phyloP scores from a whole-genome alignment of 2,113 vertebrate species.

The Puma concolor region DNA sequence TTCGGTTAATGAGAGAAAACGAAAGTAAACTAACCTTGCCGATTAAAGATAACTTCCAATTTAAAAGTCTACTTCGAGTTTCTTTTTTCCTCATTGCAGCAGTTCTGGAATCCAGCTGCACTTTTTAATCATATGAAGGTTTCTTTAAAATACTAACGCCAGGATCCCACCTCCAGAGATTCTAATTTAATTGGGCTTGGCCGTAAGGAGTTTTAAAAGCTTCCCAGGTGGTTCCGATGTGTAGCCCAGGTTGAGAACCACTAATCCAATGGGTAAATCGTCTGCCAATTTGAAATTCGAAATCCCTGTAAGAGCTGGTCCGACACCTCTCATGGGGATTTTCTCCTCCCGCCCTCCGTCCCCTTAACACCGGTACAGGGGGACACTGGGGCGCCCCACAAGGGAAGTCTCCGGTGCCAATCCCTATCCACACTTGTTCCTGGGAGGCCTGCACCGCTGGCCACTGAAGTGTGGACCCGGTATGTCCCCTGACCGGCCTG shows the following conservation, averaged over 20 bases:
- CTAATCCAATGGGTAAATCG: background rate
- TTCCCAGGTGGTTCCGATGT: background rate
- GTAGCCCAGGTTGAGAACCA: background rate
- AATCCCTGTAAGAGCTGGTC: background rate
- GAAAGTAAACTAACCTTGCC: background rate
- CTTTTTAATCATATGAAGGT: constrained; percentile 5
- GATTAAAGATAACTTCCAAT: background rate
- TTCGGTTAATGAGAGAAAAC: background rate
- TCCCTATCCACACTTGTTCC: background rate
- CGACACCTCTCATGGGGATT: background rate
- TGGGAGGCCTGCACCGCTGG: background rate
- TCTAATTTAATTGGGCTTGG: background rate
- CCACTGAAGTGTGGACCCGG: fast-evolving
- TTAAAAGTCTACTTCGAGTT: background rate
- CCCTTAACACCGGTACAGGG: fast-evolving
- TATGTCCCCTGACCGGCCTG: background rate
- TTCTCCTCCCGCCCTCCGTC: background rate
- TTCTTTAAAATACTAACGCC: background rate
- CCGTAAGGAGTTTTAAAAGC: background rate
- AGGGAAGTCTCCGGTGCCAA: no score
- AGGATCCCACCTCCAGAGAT: background rate
- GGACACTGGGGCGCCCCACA: background rate
- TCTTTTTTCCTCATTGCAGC: background rate
- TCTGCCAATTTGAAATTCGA: constrained; percentile 3
- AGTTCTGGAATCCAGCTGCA: background rate